Evolutionary conservation across 2,888 invertebrate species (phyloP), one percentile per base, ranked within the genome.

Genomic region (Aethes cnicana): DNA sequence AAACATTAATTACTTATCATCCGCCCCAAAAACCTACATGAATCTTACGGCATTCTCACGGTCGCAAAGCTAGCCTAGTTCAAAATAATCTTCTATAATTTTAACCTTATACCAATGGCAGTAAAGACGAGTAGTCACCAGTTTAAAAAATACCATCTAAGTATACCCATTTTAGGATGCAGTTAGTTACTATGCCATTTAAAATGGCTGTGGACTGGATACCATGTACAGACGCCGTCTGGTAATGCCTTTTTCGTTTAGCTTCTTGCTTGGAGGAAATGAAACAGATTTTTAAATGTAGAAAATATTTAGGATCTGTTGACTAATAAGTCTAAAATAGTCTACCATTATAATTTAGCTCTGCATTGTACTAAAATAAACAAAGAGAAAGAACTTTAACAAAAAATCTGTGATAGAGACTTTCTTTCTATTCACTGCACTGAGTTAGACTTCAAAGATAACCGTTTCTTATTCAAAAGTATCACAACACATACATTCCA

Each of bases 91-190:
- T n/a, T n/a, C n/a, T n/a, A n/a, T n/a, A n/a, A n/a, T n/a, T n/a
- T n/a, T n/a, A n/a, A n/a, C n/a, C n/a, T n/a, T n/a, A n/a, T n/a
- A n/a, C n/a, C n/a, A n/a, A n/a, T n/a, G n/a, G n/a, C n/a, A n/a
- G n/a, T n/a, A n/a, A n/a, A n/a, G n/a, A n/a, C n/a, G n/a, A n/a
- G n/a, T n/a, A n/a, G n/a, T n/a, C n/a, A n/a, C n/a, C n/a, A n/a
- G n/a, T n/a, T 41, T 56, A 61, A 50, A 50, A 48, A 37, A 25
- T 28, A 7, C n/a, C 11, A 17, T 8, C 20, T 43, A 43, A 4
- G 7, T 50, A 36, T 43, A 58, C 56, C 84, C 80, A 68, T 81
- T 77, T 81, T 78, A 71, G 77, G 77, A 61, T 64, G 64, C 73
- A 63, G 61, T 55, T 52, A 58, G 64, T 63, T 63, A 37, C n/a